phyloP scores from a whole-genome alignment of 2,888 invertebrate species.

The Drosophila austrosaltans region DNA sequence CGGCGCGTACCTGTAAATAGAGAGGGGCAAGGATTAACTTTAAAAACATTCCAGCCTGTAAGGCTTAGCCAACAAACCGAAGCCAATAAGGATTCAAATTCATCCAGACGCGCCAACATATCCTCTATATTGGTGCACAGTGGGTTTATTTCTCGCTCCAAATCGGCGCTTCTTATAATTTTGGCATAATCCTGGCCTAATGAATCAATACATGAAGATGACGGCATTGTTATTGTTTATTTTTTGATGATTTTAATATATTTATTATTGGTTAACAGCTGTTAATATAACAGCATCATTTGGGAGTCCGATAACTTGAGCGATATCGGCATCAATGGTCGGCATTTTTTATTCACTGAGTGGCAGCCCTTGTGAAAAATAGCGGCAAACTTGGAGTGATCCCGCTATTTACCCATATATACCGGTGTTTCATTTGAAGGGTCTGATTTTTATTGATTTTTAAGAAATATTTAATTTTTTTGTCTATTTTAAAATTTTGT shows the following conservation, averaged over 20 bases:
- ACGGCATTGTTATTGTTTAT: background rate
- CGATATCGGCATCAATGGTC: no score
- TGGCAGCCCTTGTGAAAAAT: background rate
- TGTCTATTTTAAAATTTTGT: conserved; percentile 3
- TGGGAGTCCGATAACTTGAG: background rate
- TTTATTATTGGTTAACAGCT: background rate
- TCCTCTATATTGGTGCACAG: conserved; percentile 87
- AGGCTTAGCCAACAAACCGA: conserved; percentile 74
- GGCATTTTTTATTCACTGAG: background rate
- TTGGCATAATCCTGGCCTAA: conserved; percentile 85
- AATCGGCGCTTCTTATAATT: conserved; percentile 85
- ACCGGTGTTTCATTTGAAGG: conserved; percentile 5
- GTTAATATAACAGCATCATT: conserved; percentile 13
- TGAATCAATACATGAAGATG: conserved; percentile 15
- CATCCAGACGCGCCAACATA: conserved; percentile 88
- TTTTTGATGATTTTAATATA: background rate
- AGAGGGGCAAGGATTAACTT: no score
- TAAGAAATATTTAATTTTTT: conserved; percentile 18
- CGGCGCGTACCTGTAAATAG: conserved; percentile 76
- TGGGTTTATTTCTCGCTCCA: conserved; percentile 85
- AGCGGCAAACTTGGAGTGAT: background rate
- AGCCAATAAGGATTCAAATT: conserved; percentile 86
- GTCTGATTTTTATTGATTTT: conserved; percentile 37
- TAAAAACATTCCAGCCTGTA: no score
- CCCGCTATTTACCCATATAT: conserved; percentile 5